Base-by-base conservation (phyloP, 2,888 invertebrate genomes). In the Philonicus albiceps region DNA sequence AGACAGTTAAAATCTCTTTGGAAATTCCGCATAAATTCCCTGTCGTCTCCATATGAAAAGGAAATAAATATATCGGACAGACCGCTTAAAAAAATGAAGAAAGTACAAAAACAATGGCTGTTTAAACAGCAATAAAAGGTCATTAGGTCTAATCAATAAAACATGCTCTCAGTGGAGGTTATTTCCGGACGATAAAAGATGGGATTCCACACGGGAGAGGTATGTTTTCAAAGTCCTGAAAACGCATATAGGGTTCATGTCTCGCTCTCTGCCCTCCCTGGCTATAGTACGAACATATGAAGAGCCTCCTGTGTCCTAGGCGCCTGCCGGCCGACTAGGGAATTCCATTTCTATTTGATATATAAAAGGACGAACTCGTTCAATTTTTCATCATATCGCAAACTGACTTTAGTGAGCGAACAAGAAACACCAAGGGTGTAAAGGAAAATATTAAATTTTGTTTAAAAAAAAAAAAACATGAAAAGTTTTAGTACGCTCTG, bases 131-230 rank as follows among this genome's bases (percentile, higher is more conserved):
- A 64, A 64, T 64, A 78, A 78, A 78, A 43, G 73, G 43, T 84
- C 84, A 84, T 84, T 72, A 73, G 84, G 84, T 31, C 40, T 73
- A 84, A 84, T 84, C 84, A 84, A 73, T 73, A 73, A 84, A 84
- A 84, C 73, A 73, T 84, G 84, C 73, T n/a, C 27, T 72, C 37
- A 43, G 73, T 49, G 40, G 43, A 73, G 73, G 84, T 84, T 72
- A 73, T 40, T 73, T 40, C 27, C 22, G 73, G 13, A 40, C 19
- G 73, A 84, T 84, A 84, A 43, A 83, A 53, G 11, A 34, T 31
- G 84, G 73, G 30, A 73, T 84, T 73, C 84, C 84, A 40, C 73
- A 84, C 73, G 27, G 30, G 43, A 72, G 73, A 73, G 31, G 40
- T 53, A 55, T 83, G 64, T 30, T 19, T 64, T 31, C 13, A 16